Conservation (phyloP, 2,888 invertebrate genomes). For the Macaria liturata region DNA sequence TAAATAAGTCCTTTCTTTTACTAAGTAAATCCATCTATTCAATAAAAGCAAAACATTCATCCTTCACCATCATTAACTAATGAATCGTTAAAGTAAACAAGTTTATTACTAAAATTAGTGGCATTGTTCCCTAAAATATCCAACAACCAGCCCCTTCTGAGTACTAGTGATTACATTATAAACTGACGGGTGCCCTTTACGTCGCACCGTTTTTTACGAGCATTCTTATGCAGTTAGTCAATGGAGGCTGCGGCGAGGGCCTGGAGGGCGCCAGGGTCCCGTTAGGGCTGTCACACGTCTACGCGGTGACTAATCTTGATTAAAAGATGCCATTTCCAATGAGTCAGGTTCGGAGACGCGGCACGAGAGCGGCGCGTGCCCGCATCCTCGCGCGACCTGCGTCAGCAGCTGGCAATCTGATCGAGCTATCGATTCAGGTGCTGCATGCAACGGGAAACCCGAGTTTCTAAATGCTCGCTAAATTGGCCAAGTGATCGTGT, state of each 20-base stretch:
- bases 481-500: not conserved
- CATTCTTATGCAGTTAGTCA: conserved; percentile 42
- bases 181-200: conserved; percentile 14
- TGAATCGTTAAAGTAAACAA: too few species aligned
- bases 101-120: too few species aligned
- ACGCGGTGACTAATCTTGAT: conserved; percentile 1
- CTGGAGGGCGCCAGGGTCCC: not conserved
- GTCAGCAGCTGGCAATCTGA: not conserved
- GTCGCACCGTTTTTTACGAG: conserved; percentile 22
- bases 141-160: conserved; percentile 17
- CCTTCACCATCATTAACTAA: too few species aligned
- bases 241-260: conserved; percentile 16
- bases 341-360: not conserved
- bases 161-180: conserved; percentile 18
- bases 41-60: too few species aligned
- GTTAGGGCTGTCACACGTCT: not conserved
- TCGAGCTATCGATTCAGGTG: not conserved
- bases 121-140: not conserved
- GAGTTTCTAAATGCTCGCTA: not conserved
- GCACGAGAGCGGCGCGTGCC: not conserved
- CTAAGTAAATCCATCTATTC: too few species aligned
- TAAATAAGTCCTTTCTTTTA: too few species aligned
- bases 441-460: conserved; percentile 13
- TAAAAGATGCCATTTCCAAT: not conserved
- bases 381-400: not conserved